phyloP scores from a whole-genome alignment of 2,888 invertebrate species.

The Sesia apiformis region DNA sequence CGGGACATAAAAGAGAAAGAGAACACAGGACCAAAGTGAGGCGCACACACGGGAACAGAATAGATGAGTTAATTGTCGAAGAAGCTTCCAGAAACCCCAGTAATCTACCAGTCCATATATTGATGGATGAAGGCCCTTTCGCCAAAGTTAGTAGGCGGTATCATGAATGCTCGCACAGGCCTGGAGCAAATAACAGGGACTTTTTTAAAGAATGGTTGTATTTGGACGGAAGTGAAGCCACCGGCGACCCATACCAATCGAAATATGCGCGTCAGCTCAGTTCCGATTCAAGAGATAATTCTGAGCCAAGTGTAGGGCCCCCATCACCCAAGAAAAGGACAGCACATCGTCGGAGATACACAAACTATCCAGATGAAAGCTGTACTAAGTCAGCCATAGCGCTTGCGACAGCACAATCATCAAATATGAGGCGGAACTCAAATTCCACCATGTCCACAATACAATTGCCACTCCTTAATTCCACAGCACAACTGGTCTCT shows the following conservation, averaged over 20 bases:
- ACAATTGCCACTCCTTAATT: constrained; percentile 69
- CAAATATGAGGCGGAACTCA: constrained; percentile 74
- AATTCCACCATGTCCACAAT: constrained; percentile 78
- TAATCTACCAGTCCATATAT: constrained; percentile 49
- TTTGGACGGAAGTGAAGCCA: constrained; percentile 51
- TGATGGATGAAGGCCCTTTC: constrained; percentile 60
- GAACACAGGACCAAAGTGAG: constrained; percentile 44
- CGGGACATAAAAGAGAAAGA: constrained; percentile 37
- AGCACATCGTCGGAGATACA: constrained; percentile 53
- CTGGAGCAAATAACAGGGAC: constrained; percentile 49
- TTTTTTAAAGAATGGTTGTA: constrained; percentile 67
- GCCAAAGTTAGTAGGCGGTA: constrained; percentile 60
- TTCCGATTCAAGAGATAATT: constrained; percentile 70
- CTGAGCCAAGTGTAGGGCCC: constrained; percentile 61
- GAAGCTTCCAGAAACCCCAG: constrained; percentile 39
- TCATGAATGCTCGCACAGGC: constrained; percentile 52
- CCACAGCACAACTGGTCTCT: constrained; percentile 63
- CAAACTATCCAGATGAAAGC: constrained; percentile 61
- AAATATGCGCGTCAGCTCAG: constrained; percentile 71
- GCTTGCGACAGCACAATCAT: constrained; percentile 55
- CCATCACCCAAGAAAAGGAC: constrained; percentile 59
- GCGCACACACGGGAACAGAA: constrained; percentile 42
- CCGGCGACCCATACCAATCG: constrained; percentile 63
- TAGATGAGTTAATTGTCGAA: constrained; percentile 55
- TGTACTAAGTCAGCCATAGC: constrained; percentile 68